phyloP scores from a whole-genome alignment of 2,888 invertebrate species.

The Dasysyrphus albostriatus region DNA sequence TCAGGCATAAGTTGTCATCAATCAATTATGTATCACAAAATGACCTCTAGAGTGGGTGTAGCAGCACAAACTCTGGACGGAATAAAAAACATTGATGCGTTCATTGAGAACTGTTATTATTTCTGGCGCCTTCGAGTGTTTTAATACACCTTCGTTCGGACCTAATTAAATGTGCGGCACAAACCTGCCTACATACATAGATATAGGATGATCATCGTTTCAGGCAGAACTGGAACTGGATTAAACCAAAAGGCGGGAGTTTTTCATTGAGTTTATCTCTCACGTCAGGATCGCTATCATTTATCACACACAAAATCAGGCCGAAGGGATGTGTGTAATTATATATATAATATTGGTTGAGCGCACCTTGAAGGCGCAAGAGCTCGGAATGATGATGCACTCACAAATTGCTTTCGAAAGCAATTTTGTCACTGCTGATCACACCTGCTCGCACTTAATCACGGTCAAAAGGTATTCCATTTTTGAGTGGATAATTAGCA shows the following conservation, averaged over 20 bases:
- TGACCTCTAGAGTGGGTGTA: conserved; percentile 63
- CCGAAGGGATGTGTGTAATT: conserved; percentile 75
- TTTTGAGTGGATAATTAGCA: conserved; percentile 73
- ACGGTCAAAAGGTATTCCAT: conserved; percentile 47
- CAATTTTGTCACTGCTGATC: conserved; percentile 75
- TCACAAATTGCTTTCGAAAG: conserved; percentile 70
- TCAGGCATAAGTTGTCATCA: conserved; percentile 60
- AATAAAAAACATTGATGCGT: conserved; percentile 10
- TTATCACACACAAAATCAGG: conserved; percentile 74
- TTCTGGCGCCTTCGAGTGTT: conserved; percentile 63
- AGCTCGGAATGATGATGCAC: conserved; percentile 25
- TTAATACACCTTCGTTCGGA: conserved; percentile 19
- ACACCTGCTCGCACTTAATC: conserved; percentile 75
- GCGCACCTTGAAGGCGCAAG: conserved; percentile 51
- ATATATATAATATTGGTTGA: conserved; percentile 35
- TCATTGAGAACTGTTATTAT: conserved; percentile 60
- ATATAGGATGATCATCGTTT: conserved; percentile 35
- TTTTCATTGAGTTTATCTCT: conserved; percentile 34
- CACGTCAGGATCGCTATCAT: conserved; percentile 63
- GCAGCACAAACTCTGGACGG: not conserved
- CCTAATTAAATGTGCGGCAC: conserved; percentile 66
- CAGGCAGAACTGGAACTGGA: conserved; percentile 43
- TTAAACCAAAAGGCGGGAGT: conserved; percentile 41
- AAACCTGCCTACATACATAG: not conserved
- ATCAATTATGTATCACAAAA: conserved; percentile 57